Evolutionary conservation across 2,113 vertebrate genomes (phyloP), one percentile per base, ranked within the genome.

Genomic region (Callipepla californica): DNA sequence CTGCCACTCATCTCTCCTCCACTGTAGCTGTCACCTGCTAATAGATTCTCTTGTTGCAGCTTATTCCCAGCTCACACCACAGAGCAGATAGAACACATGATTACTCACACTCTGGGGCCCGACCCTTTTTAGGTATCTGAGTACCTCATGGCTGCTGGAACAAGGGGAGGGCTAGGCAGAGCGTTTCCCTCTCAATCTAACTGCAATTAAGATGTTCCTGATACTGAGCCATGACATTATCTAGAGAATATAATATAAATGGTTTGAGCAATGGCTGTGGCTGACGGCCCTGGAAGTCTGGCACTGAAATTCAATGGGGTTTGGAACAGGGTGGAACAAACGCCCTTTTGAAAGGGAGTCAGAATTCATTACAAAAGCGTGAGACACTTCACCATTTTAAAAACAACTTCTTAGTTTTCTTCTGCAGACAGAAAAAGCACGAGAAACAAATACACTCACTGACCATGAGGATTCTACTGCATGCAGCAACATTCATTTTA

Each of bases 91-190:
- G 55, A 87, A n/a, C 0, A 3, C 44, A 76, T 51, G 61, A 80
- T 30, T 68, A 70, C 47, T 85, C 77, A 53, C 13, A 65, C 50
- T 58, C 57, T 53, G 50, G 50, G 91, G 69, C 80, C 47, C 87
- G 93, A 95, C 94, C 96, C 92, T 76, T 74, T 74, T 48, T n/a
- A 85, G 79, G 77, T 75, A 75, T 74, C 69, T 91, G 85, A 95
- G 84, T 68, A 90, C 68, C 30, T 76, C 9, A 2, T 13, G 45
- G 75, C 76, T 51, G 72, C 48, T 23, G 75, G 3, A 9, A 89
- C 55, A 58, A 0, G 2, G 67, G 65, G 47, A 92, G 55, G 50
- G 65, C n/a, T 66, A 63, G 1, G 13, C 50, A 55, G 42, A 59
- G 55, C 14, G 38, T 50, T 80, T 42, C 81, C 63, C 73, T 91